phyloP scores from a whole-genome alignment of 2,113 vertebrate genomes.

The human (Homo sapiens) region DNA sequence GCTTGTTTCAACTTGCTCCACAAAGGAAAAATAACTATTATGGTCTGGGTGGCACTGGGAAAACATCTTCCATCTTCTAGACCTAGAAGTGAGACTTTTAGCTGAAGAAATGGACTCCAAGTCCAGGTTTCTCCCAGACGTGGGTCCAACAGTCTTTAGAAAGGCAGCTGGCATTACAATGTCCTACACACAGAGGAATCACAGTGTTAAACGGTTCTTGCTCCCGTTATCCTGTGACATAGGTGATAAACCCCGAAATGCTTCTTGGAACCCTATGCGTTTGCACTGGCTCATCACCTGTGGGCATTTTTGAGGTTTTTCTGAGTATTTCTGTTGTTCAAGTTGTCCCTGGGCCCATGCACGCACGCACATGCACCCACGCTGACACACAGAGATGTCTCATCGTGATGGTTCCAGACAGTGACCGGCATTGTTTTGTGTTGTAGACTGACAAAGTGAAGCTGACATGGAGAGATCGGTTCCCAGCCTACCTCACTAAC shows the following conservation, averaged over 20 bases:
- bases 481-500: conserved; percentile 93
- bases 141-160: background rate
- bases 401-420: accelerated
- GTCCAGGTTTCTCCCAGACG: background rate
- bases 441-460: conserved; percentile 92
- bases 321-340: background rate
- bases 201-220: background rate
- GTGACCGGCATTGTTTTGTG: background rate
- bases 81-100: background rate
- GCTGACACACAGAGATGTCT: background rate
- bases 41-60: background rate
- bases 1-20: background rate
- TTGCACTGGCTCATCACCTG: background rate
- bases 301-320: background rate
- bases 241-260: background rate
- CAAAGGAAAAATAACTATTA: background rate
- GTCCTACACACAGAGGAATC: background rate
- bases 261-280: conserved; percentile 40
- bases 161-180: background rate
- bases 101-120: background rate
- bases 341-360: accelerated
- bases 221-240: background rate
- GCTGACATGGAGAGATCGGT: conserved; percentile 94
- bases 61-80: background rate
- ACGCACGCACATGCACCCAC: accelerated